Conservation (phyloP, 2,888 invertebrate genomes). For the Dynastes tityus region DNA sequence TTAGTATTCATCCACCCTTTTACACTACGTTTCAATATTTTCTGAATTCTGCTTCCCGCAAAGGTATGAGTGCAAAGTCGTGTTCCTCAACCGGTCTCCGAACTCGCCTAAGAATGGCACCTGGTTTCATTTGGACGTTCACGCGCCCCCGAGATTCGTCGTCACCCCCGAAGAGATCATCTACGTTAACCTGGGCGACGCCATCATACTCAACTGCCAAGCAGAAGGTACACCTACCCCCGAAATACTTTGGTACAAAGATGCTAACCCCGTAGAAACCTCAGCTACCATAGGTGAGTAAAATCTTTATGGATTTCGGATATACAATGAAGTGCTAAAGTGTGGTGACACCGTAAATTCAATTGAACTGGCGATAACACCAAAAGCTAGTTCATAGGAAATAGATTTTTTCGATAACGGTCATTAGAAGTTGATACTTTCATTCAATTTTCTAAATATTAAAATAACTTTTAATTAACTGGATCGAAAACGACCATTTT, state of each 20-base stretch:
- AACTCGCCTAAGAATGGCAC: constrained; percentile 95
- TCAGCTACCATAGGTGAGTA: constrained; percentile 81
- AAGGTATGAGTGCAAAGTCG: constrained; percentile 78
- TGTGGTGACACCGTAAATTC: too few relatives aligned
- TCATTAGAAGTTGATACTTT: too few relatives aligned
- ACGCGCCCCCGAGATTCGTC: constrained; percentile 95
- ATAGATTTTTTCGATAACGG: too few relatives aligned
- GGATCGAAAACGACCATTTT: too few relatives aligned
- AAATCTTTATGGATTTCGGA: neutral
- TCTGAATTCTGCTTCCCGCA: too few relatives aligned
- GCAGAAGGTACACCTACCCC: constrained; percentile 97
- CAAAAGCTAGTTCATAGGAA: too few relatives aligned
- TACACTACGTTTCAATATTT: neutral
- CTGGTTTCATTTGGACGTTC: constrained; percentile 98
- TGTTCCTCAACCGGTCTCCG: constrained; percentile 95
- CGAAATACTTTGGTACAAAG: constrained; percentile 96
- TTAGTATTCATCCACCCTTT: constrained; percentile 1
- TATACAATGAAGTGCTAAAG: too few relatives aligned
- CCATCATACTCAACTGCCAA: constrained; percentile 96
- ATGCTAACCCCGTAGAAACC: constrained; percentile 91
- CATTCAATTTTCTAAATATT: too few relatives aligned
- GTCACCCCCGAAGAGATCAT: constrained; percentile 96
- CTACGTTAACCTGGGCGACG: constrained; percentile 97
- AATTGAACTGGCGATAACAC: too few relatives aligned
- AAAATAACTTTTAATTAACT: too few relatives aligned